phyloP scores from a whole-genome alignment of 2,888 invertebrate genomes.

The Drosophila crucigera region DNA sequence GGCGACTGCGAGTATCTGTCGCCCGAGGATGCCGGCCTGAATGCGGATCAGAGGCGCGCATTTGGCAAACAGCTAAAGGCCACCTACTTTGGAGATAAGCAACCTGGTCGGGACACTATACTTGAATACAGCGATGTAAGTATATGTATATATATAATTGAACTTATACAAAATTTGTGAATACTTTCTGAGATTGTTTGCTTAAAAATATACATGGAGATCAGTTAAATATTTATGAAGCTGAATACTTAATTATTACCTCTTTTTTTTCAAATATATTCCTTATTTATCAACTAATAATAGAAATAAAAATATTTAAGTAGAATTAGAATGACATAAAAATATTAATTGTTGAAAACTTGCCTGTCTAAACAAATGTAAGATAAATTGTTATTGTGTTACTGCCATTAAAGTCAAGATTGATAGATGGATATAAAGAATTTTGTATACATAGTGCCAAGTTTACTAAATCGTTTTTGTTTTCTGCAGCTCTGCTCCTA shows the following conservation, averaged over 20 bases:
- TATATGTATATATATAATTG: constrained; percentile 1
- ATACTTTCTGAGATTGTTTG: neutral
- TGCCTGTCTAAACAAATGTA: neutral
- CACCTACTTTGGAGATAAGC: constrained; percentile 85
- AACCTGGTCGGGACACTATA: constrained; percentile 82
- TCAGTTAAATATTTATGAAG: neutral
- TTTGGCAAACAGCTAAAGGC: constrained; percentile 84
- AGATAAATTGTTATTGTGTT: neutral
- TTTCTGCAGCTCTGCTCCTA: constrained; percentile 82
- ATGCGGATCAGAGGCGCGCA: constrained; percentile 72
- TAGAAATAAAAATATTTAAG: neutral
- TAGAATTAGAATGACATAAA: neutral
- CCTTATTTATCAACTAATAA: neutral
- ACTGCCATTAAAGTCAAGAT: neutral
- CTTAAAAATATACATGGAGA: neutral
- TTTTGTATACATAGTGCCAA: neutral
- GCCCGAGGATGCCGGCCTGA: constrained; percentile 80
- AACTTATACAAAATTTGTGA: neutral
- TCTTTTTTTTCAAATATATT: neutral
- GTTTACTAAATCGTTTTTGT: neutral
- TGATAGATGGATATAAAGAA: neutral
- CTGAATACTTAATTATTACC: too few species aligned
- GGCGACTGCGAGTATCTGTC: constrained; percentile 82
- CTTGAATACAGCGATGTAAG: constrained; percentile 84
- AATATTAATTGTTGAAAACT: neutral